Evolutionary conservation across 2,113 vertebrate species (phyloP).

Genomic region (Columbina picui): DNA sequence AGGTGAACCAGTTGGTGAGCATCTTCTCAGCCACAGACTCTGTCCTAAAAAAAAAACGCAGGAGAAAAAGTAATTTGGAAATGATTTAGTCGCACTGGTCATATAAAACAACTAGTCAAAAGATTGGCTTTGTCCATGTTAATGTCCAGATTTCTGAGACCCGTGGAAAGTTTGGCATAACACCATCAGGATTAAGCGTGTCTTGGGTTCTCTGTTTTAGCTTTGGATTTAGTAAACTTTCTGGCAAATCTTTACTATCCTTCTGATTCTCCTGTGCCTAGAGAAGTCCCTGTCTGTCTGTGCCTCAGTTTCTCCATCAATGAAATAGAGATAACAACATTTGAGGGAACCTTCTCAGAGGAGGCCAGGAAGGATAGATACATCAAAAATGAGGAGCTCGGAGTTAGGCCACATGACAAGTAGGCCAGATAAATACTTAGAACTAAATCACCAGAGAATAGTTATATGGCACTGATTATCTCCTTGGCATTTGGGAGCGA

Average conservation of each 20-base stretch:
- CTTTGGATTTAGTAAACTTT: neutral
- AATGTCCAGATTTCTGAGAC: neutral
- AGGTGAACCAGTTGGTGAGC: slow-evolving; percentile 92
- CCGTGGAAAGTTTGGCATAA: neutral
- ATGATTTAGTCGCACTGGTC: neutral
- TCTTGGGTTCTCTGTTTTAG: neutral
- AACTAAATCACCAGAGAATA: neutral
- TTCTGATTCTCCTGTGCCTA: neutral
- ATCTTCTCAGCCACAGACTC: slow-evolving; percentile 92
- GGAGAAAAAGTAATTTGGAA: neutral
- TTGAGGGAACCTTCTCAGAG: neutral
- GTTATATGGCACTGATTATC: neutral
- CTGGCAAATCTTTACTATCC: neutral
- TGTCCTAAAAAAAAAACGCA: slow-evolving; percentile 77
- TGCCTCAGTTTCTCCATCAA: neutral
- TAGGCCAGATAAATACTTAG: neutral
- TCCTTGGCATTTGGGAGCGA: slow-evolving; percentile 2
- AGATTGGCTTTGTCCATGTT: neutral
- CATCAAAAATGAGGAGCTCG: neutral
- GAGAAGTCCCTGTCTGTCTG: neutral
- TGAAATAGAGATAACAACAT: neutral
- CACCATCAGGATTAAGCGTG: neutral
- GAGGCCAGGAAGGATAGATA: neutral
- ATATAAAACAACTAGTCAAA: neutral
- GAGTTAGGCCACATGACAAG: neutral